These are phyloP conservation scores for Apotomis turbidana DNA, from an alignment of 2,888 invertebrate species.

Conservation along the genomic window DNA sequence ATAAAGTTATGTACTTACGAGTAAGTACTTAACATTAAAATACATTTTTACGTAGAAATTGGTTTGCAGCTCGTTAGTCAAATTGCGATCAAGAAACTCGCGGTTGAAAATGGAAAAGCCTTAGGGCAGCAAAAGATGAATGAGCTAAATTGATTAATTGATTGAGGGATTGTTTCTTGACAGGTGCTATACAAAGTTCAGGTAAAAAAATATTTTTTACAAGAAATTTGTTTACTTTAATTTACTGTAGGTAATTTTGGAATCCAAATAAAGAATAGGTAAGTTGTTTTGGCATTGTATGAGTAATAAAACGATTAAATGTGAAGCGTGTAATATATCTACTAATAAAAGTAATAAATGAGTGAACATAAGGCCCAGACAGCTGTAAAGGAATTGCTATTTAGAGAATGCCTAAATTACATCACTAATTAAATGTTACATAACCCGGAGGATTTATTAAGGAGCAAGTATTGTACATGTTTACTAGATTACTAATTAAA, in stretches of 20 bases:
- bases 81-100: neutral
- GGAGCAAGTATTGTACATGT: neutral
- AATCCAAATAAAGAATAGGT: too few relatives aligned
- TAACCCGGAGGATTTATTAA: neutral
- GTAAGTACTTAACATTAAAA: neutral
- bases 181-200: neutral
- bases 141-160: neutral
- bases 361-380: neutral
- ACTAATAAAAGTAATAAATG: slow-evolving; percentile 4
- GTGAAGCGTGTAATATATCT: neutral
- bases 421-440: slow-evolving; percentile 13
- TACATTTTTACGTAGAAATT: neutral
- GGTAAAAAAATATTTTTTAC: neutral
- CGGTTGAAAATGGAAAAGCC: neutral
- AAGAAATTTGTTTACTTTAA: neutral
- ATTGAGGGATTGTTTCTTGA: neutral
- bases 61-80: neutral
- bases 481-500: slow-evolving; percentile 7
- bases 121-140: neutral
- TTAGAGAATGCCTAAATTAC: slow-evolving; percentile 5
- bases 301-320: neutral
- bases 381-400: neutral
- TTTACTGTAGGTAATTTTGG: neutral
- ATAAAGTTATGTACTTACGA: neutral
- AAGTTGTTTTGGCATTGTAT: too few relatives aligned